Evolutionary conservation across 1,140 invertebrate genomes (phyloP).

Genomic region (Trypoxylus dichotomus): DNA sequence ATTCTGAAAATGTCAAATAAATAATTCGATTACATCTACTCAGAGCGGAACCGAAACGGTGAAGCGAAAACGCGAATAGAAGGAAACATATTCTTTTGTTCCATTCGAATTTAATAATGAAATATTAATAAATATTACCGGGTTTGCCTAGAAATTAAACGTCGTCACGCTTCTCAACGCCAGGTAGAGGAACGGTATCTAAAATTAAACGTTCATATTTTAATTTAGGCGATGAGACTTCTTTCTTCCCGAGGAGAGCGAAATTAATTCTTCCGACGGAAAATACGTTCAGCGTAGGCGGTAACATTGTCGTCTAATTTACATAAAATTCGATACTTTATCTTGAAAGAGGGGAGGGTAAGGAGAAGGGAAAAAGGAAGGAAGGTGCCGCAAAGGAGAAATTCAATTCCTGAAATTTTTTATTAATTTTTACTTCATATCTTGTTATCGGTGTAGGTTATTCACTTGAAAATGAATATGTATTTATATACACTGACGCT

Average conservation of each 20-base stretch:
- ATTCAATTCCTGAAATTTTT: background rate
- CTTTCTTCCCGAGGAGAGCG: background rate
- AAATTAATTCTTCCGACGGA: background rate
- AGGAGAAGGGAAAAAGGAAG: background rate
- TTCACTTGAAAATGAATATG: background rate
- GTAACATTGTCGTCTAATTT: background rate
- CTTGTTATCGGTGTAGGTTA: background rate
- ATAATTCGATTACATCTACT: background rate
- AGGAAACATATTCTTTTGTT: background rate
- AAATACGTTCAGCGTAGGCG: background rate
- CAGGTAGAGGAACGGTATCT: background rate
- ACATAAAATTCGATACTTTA: background rate
- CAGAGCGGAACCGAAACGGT: background rate
- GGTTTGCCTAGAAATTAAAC: background rate
- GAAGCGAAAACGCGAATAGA: background rate
- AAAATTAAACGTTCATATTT: background rate
- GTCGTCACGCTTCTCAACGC: background rate
- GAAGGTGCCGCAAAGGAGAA: background rate
- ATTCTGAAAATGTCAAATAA: background rate
- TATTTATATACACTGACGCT: no score
- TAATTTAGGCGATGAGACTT: background rate
- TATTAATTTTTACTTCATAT: background rate
- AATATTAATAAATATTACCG: background rate
- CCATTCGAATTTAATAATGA: background rate
- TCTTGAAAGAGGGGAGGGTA: background rate